These are phyloP conservation scores for Phoenoteleia sp. DNA, from an alignment of 2,888 invertebrate species.

Conservation along the genomic window DNA sequence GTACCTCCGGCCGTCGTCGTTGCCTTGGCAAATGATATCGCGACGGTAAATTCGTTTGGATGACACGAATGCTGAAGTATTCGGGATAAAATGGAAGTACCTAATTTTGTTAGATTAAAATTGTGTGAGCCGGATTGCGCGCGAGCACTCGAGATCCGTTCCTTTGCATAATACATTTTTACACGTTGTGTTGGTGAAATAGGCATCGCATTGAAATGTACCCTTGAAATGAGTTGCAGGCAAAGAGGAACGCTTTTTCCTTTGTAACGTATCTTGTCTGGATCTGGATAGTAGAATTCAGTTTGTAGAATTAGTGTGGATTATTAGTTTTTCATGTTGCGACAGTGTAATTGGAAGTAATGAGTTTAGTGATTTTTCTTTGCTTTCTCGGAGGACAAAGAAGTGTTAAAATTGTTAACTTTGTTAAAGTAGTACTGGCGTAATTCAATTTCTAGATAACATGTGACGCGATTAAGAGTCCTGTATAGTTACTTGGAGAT, in stretches of 20 bases:
- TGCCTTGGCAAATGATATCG: constrained; percentile 83
- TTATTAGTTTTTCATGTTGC: constrained; percentile 36
- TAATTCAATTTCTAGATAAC: too few relatives aligned
- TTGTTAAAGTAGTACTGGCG: constrained; percentile 1
- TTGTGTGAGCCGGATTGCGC: constrained; percentile 77
- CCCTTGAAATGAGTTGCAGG: not conserved
- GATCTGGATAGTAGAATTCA: constrained; percentile 39
- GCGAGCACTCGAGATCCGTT: constrained; percentile 43
- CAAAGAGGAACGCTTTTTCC: constrained; percentile 11
- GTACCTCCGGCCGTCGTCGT: constrained; percentile 64
- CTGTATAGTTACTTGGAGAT: too few relatives aligned
- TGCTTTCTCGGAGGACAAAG: not conserved
- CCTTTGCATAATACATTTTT: constrained; percentile 67
- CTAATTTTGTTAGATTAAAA: constrained; percentile 82
- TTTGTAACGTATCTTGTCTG: constrained; percentile 51
- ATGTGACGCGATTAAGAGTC: too few relatives aligned
- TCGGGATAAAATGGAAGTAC: constrained; percentile 83
- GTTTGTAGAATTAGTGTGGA: constrained; percentile 28
- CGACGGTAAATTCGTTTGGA: constrained; percentile 84
- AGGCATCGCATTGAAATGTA: constrained; percentile 15
- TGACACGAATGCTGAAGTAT: constrained; percentile 82
- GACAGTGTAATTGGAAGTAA: not conserved
- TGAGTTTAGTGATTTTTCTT: constrained; percentile 26
- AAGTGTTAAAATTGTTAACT: constrained; percentile 35
- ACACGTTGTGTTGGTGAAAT: constrained; percentile 31